Evolutionary conservation across 2,888 invertebrate genomes (phyloP), one percentile per base, ranked within the genome.

Genomic region (Matsumyia berberina): DNA sequence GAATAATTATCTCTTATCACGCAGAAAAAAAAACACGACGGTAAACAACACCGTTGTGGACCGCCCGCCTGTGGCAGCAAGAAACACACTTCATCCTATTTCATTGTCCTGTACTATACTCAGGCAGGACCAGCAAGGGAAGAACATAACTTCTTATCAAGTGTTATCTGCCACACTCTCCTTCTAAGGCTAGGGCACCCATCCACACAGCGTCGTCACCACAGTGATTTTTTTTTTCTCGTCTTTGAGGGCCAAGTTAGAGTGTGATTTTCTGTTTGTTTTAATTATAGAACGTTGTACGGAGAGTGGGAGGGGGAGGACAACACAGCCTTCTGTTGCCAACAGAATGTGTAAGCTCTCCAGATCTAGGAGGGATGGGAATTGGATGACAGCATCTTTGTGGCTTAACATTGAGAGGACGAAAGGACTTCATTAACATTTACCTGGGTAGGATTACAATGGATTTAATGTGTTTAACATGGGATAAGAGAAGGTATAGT

Each of bases 381-480:
- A 42, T 64, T 83, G 73, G 60, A 79, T 83, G 73, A 74, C 83
- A 79, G 83, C 69, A 64, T 83, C 73, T 79, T 83, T 79, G 79
- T 69, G 79, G 83, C 62, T 73, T 73, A 57, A 39, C 60, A 83
- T 58, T 57, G 67, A 44, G 51, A 69, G 79, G 79, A 79, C 67
- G 67, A 74, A 73, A 79, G 73, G 79, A 83, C 79, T 83, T 83
- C 79, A 83, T 83, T 83, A 83, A 83, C 83, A 83, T 83, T 83
- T 83, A 83, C 83, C 83, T 83, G 83, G 62, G 73, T 73, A 51
- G 83, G 83, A 83, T 83, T 83, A 83, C 69, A 83, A 83, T 83
- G 83, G 83, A 83, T 79, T 74, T 83, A 83, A 83, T 83, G 83
- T 79, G 79, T 83, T 83, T 79, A 83, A 83, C 73, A 79, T 74